Base-by-base conservation (phyloP, 2,797 vertebrate species). In the Thamnophis elegans region DNA sequence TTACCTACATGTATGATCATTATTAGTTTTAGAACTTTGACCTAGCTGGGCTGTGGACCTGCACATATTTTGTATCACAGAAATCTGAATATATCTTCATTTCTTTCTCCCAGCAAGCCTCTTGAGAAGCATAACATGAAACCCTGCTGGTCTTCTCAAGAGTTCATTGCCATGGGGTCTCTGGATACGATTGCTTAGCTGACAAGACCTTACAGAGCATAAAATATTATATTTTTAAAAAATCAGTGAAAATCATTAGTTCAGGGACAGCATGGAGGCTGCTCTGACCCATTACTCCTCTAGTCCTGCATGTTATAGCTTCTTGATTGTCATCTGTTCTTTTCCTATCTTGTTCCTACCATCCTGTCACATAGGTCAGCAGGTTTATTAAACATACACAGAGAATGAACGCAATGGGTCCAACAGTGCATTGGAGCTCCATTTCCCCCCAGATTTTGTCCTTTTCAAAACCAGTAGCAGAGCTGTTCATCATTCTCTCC, bases 91-190 rank as follows among this genome's bases (percentile, higher is more conserved):
- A 32, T 88, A 93, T 89, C 90, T 8, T 89, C 51, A 88, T 20
- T 92, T 91, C 47, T 60, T 22, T 65, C 93, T 90, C 54, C 94
- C 12, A 22, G 25, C n/a, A 62, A 62, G 55, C 56, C 56, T 42
- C 11, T 82, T 60, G 73, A 85, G 73, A 62, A 54, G 13, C 36
- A 85, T 20, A 68, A 36, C 4, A 9, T 4, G 47, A 16, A 56
- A 56, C 6, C n/a, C 26, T 51, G 56, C 32, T 88, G 54, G 18
- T 65, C 18, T 42, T 22, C 25, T 54, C 65, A 65, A 92, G 78
- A 13, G 36, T 25, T 12, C 9, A 26, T 87, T 42, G n/a, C 2
- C 26, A 32, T 42, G 10, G 6, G n/a, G 59, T 47, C 18, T 26
- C 59, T 25, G 4, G 73, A 20, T 92, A 60, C 2, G 54, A n/a